Percentiles rank a stretch among this genome's conserved stretches.
Evolutionary conservation across 2,797 vertebrate genomes (phyloP).

Genomic region (Phalanger gymnotis): DNA sequence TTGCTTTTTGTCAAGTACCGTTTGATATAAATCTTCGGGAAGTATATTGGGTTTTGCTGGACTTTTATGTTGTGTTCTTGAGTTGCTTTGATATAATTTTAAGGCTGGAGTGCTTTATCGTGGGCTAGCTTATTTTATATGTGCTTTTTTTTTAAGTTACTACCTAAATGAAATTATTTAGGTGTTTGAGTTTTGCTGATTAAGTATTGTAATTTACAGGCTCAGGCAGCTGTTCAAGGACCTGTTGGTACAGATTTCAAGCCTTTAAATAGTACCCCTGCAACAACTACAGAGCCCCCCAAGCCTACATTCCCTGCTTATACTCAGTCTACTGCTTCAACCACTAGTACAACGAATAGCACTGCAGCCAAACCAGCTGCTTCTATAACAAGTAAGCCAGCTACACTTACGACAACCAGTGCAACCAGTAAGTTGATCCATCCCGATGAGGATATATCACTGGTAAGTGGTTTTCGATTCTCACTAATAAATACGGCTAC

Average conservation of each 20-base stretch:
- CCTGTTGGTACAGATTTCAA: constrained; percentile 92
- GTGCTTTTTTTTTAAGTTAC: constrained; percentile 74
- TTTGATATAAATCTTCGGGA: constrained; percentile 56
- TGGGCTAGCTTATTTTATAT: constrained; percentile 73
- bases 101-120: constrained; percentile 77
- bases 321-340: constrained; percentile 94
- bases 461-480: constrained; percentile 92
- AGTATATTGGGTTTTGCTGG: constrained; percentile 58
- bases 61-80: constrained; percentile 71
- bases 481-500: constrained; percentile 29
- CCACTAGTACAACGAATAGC: constrained; percentile 95
- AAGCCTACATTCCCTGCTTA: constrained; percentile 99
- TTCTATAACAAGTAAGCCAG: constrained; percentile 97
- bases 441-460: constrained; percentile 99
- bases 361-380: constrained; percentile 96
- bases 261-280: constrained; percentile 90
- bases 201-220: constrained; percentile 85
- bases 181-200: constrained; percentile 64
- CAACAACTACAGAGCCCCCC: constrained; percentile 91
- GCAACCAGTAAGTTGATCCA: constrained; percentile 99
- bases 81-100: constrained; percentile 77
- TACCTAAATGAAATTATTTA: constrained; percentile 36
- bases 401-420: constrained; percentile 97
- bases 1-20: constrained; percentile 75
- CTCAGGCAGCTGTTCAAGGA: constrained; percentile 93